Evolutionary conservation across 2,888 invertebrate genomes (phyloP), one percentile per base, ranked within the genome.

Genomic region (Biston betularia): DNA sequence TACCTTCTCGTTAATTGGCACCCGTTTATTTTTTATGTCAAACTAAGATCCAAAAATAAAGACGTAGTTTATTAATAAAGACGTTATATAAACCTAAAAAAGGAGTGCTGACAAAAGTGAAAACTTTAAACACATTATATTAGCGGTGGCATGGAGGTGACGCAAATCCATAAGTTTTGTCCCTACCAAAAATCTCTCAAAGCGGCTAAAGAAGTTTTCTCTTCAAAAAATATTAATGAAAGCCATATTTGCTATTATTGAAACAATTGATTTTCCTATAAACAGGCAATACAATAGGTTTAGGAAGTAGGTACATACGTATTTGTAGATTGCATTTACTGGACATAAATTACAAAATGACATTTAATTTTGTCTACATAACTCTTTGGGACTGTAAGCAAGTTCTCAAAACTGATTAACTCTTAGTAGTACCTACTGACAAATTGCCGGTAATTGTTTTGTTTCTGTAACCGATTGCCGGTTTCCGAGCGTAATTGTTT

Each of bases 1-100:
- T 45, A 63, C 67, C 65, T 69, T 70, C 64, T 62, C 65, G 60
- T 68, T 75, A 73, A 75, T 73, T 73, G 69, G 71, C 71, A 70
- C 58, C 54, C 59, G 69, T 75, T 73, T 73, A 71, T 70, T 75
- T 70, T 38, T 68, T 63, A 69, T 63, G 63, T 50, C 48, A 68
- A 66, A 63, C 68, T 70, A 66, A 64, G 64, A 56, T 55, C 58
- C 64, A 71, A 62, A 59, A 50, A 59, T 45, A 58, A 62, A 50
- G 56, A 14, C 34, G 35, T 24, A 24, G 3, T 24, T 24, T 24
- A 24, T 24, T 24, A 24, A 24, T 24, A 24, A 24, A 24, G 24
- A 2, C 24, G 24, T 24, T 24, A 24, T 24, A 24, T 24, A n/a
- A n/a, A n/a, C n/a, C n/a, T 24, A 24, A 24, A 24, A 24, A 24